Evolutionary conservation across 2,888 invertebrate species (phyloP).

Genomic region (Ecliptopera silaceata): DNA sequence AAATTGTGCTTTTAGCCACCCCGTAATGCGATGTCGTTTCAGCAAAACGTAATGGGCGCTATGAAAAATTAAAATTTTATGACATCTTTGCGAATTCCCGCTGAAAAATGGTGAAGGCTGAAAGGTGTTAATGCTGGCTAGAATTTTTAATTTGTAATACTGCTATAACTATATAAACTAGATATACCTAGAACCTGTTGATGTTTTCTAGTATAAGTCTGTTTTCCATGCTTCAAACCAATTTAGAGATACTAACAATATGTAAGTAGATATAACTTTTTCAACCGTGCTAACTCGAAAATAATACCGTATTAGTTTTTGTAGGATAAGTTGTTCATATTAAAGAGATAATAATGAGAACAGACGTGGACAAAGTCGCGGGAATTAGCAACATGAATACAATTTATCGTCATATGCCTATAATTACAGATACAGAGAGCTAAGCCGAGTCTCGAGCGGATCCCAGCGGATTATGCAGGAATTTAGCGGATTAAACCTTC

Average conservation of each 20-base stretch:
- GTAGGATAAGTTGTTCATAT: too few relatives aligned
- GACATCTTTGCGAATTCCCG: conserved; percentile 48
- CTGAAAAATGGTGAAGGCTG: conserved; percentile 36
- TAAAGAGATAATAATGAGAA: too few relatives aligned
- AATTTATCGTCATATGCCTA: conserved; percentile 28
- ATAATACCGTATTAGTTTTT: too few relatives aligned
- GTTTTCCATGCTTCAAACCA: too few relatives aligned
- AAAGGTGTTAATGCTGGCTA: conserved; percentile 35
- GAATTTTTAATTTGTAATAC: conserved; percentile 33
- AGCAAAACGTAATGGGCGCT: conserved; percentile 62
- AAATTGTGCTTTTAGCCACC: conserved; percentile 64
- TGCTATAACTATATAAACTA: too few relatives aligned
- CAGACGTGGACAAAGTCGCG: background rate
- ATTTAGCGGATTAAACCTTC: conserved; percentile 71
- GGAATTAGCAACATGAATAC: background rate
- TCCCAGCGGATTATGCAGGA: conserved; percentile 61
- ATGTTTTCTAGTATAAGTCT: conserved; percentile 17
- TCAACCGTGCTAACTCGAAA: too few relatives aligned
- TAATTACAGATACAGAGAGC: conserved; percentile 48
- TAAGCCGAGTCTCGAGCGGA: conserved; percentile 50
- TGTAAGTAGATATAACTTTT: too few relatives aligned
- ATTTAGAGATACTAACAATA: too few relatives aligned
- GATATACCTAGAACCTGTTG: too few relatives aligned
- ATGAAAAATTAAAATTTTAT: conserved; percentile 64
- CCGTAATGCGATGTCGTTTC: conserved; percentile 58